Conservation (phyloP, 2,797 vertebrate genomes). For the Astyanax mexicanus region DNA sequence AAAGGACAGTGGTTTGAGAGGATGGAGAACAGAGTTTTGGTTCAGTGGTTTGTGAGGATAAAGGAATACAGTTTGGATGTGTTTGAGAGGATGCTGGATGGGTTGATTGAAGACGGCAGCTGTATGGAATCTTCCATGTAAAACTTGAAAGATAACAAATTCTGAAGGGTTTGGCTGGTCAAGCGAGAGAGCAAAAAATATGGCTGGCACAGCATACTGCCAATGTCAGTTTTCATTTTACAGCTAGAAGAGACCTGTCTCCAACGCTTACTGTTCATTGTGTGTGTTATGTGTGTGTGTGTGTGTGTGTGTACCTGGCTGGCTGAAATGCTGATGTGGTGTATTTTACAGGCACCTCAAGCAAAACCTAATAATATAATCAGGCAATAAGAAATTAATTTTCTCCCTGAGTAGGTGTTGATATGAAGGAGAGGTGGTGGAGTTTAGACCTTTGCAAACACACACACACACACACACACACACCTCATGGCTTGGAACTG, state of each 20-base stretch:
- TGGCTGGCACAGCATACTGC: background rate
- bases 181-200: no score
- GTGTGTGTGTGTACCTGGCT: slow-evolving; percentile 46
- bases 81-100: no score
- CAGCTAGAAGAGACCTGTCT: background rate
- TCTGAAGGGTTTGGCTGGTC: no score
- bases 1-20: no score
- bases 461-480: background rate
- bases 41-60: no score
- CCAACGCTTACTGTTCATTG: slow-evolving; percentile 33
- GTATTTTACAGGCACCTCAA: slow-evolving; percentile 72
- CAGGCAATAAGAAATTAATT: slow-evolving; percentile 82
- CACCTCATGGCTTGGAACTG: background rate
- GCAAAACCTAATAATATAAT: slow-evolving; percentile 78
- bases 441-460: no score
- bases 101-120: no score
- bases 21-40: no score
- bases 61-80: no score
- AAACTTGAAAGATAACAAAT: no score
- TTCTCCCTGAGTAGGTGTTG: slow-evolving; percentile 81
- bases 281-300: background rate
- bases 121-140: no score
- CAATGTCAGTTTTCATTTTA: background rate
- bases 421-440: slow-evolving; percentile 60
- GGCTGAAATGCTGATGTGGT: slow-evolving; percentile 74